These are phyloP conservation scores for Drosophila conformis DNA, from an alignment of 2,888 invertebrate species.

Conservation along the genomic window DNA sequence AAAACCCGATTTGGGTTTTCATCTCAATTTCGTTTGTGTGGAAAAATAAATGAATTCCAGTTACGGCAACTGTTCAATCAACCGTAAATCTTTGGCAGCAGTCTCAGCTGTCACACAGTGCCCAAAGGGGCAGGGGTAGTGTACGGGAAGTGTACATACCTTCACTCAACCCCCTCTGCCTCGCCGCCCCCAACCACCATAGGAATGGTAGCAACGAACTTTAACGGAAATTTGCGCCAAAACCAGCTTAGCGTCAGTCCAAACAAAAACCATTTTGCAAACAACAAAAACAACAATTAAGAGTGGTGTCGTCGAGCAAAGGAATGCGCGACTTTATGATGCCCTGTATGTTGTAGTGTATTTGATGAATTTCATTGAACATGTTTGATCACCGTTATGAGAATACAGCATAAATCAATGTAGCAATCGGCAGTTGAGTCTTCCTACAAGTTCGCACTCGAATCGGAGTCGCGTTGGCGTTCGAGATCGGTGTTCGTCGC, in stretches of 20 bases:
- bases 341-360: neutral
- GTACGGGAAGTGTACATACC: conserved; percentile 1
- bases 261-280: conserved; percentile 61
- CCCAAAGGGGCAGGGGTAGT: neutral
- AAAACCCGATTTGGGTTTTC: neutral
- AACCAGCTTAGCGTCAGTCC: conserved; percentile 63
- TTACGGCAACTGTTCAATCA: conserved; percentile 52
- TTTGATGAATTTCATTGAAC: neutral
- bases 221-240: conserved; percentile 62
- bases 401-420: neutral
- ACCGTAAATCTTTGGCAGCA: conserved; percentile 58
- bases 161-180: neutral
- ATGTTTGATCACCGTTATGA: neutral
- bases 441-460: neutral
- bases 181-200: neutral
- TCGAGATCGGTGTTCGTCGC: neutral
- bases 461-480: neutral
- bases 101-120: conserved; percentile 47
- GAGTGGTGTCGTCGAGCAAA: too few relatives aligned
- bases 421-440: neutral
- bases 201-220: conserved; percentile 58
- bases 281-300: conserved; percentile 25
- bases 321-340: neutral
- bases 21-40: neutral
- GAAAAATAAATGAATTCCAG: conserved; percentile 15